These are phyloP conservation scores for Apteryx mantelli DNA, from an alignment of 2,113 vertebrate species.

Conservation along the genomic window DNA sequence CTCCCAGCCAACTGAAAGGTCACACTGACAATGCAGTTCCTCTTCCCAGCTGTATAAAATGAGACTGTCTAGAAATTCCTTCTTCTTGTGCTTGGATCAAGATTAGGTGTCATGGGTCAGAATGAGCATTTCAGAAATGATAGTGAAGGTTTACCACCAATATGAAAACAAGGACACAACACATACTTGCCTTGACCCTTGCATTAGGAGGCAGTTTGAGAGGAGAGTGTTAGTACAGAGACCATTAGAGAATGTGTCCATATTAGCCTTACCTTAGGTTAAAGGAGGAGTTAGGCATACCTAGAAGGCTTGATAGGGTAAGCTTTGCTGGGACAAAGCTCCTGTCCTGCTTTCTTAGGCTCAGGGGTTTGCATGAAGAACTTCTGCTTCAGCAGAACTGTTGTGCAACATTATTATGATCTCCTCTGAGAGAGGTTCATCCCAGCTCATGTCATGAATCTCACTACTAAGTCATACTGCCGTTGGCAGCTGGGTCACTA, in stretches of 20 bases:
- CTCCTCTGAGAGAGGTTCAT: background rate
- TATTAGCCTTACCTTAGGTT: background rate
- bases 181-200: background rate
- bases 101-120: background rate
- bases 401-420: background rate
- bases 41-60: background rate
- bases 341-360: background rate
- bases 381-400: background rate
- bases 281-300: background rate
- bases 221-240: background rate
- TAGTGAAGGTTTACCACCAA: background rate
- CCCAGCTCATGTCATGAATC: background rate
- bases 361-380: background rate
- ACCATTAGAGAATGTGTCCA: background rate
- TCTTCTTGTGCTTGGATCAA: background rate
- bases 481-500: fast-evolving
- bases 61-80: background rate
- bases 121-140: background rate
- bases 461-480: background rate
- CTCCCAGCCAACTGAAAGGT: background rate
- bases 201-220: background rate
- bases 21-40: background rate
- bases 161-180: background rate
- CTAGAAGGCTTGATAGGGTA: background rate
- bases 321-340: background rate